Base-by-base conservation (phyloP, 2,797 vertebrate genomes). In the Typhlichthys eigenmanni region DNA sequence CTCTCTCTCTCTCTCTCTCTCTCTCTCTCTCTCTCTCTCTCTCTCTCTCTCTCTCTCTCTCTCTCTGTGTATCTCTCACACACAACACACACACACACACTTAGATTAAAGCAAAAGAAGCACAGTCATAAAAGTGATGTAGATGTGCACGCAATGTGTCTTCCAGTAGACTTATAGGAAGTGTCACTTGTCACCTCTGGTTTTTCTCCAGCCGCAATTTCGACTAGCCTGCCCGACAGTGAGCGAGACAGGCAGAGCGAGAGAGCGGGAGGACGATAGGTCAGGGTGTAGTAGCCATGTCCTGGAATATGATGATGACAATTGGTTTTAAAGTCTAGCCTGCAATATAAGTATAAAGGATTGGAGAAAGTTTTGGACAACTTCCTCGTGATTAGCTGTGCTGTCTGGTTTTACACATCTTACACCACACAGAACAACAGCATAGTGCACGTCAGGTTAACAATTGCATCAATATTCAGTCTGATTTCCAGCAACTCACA, bases 131-230 rank as follows among this genome's bases (percentile, higher is more conserved):
- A 57, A 53, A 60, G 55, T 55, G 53, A 16, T 4, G n/a, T 12
- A 13, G 6, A 5, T 1, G 34, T 5, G 7, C 14, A 8, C n/a
- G 8, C 51, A 55, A 62, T 32, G 49, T 57, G 74, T 70, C 74
- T 68, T 67, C 71, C 79, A 72, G 76, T 71, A 38, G 82, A 91
- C 69, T 89, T 85, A 88, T 85, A 75, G 76, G 80, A 86, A 85
- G 84, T 89, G 88, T 89, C 87, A 87, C 76, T 85, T 85, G 85
- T 88, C 82, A 71, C 73, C 77, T 55, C 73, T 61, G 75, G 82
- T 82, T 88, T 85, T 74, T 80, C 69, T 17, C 61, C 64, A 47
- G 64, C 62, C 13, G 47, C 77, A 58, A 47, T 58, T 46, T 68
- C 69, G 64, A 72, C 19, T 75, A 79, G 76, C 78, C 79, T 82